Conservation (phyloP, 2,888 invertebrate genomes). For the Archips xylosteana region DNA sequence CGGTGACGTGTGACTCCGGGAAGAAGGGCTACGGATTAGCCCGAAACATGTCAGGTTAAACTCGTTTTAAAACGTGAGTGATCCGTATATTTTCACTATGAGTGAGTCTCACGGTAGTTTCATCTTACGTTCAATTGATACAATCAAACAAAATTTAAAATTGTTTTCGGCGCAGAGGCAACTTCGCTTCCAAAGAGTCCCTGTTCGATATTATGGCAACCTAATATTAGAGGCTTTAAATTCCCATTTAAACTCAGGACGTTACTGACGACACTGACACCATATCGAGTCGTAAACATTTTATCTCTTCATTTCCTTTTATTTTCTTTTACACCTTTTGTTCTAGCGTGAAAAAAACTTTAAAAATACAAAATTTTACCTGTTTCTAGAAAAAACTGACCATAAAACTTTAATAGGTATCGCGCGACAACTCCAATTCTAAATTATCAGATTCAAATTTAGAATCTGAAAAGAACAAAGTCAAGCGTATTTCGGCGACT, state of each 20-base stretch:
- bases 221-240: slow-evolving; percentile 69
- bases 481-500: slow-evolving; percentile 45
- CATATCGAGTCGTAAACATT: slow-evolving; percentile 78
- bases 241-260: slow-evolving; percentile 70
- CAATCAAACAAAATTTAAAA: too few species aligned
- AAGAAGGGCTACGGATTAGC: too few species aligned
- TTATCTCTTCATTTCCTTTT: slow-evolving; percentile 77
- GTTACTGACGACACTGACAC: slow-evolving; percentile 65
- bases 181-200: slow-evolving; percentile 41
- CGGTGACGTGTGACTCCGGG: too few species aligned
- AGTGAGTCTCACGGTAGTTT: too few species aligned
- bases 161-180: neutral
- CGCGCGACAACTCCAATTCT: slow-evolving; percentile 23
- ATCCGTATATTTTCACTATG: too few species aligned
- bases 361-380: slow-evolving; percentile 35
- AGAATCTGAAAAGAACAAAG: slow-evolving; percentile 33
- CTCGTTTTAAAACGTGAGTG: too few species aligned
- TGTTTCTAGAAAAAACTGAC: slow-evolving; percentile 45
- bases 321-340: slow-evolving; percentile 60
- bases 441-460: slow-evolving; percentile 17
- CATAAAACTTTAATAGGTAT: slow-evolving; percentile 48
- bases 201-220: slow-evolving; percentile 52
- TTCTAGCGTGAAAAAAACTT: slow-evolving; percentile 38
- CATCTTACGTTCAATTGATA: too few species aligned
- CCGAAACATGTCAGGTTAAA: too few species aligned